Conservation (phyloP, 2,888 invertebrate genomes). For the Diaphora mendica region DNA sequence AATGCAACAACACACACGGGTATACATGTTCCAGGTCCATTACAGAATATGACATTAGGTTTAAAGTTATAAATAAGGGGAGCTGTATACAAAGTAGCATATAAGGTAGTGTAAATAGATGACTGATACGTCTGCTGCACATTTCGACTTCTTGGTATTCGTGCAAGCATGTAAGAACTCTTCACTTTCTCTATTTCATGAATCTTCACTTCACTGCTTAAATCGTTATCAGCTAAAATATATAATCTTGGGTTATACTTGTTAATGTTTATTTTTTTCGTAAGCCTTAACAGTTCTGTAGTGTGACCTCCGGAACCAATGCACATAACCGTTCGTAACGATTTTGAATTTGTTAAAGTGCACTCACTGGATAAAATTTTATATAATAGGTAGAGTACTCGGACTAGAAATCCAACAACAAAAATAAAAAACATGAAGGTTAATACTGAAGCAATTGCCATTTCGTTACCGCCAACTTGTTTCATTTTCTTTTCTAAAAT, state of each 20-base stretch:
- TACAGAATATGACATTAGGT: constrained; percentile 95
- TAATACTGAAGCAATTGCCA: constrained; percentile 8
- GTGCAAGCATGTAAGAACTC: constrained; percentile 79
- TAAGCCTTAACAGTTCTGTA: constrained; percentile 94
- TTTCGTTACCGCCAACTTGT: background rate
- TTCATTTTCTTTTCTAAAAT: background rate
- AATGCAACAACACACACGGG: constrained; percentile 94
- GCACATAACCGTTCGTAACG: constrained; percentile 86
- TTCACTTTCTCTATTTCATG: constrained; percentile 76
- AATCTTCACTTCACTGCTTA: constrained; percentile 90
- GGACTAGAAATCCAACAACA: constrained; percentile 43
- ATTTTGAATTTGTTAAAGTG: constrained; percentile 51
- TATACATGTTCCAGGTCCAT: constrained; percentile 98
- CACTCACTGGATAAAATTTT: constrained; percentile 62
- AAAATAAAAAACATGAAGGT: constrained; percentile 20
- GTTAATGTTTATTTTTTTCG: constrained; percentile 87
- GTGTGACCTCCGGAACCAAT: constrained; percentile 97
- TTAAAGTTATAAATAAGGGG: constrained; percentile 89
- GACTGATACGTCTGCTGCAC: constrained; percentile 95
- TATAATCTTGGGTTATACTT: constrained; percentile 92
- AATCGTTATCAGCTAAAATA: constrained; percentile 92
- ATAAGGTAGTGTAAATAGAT: constrained; percentile 92
- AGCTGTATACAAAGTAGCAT: constrained; percentile 89
- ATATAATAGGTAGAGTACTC: constrained; percentile 61
- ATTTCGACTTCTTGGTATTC: constrained; percentile 93